Percentiles rank a stretch among this genome's conserved stretches.
phyloP scores from a whole-genome alignment of 1,140 invertebrate species.

The Coenobita brevimanus region DNA sequence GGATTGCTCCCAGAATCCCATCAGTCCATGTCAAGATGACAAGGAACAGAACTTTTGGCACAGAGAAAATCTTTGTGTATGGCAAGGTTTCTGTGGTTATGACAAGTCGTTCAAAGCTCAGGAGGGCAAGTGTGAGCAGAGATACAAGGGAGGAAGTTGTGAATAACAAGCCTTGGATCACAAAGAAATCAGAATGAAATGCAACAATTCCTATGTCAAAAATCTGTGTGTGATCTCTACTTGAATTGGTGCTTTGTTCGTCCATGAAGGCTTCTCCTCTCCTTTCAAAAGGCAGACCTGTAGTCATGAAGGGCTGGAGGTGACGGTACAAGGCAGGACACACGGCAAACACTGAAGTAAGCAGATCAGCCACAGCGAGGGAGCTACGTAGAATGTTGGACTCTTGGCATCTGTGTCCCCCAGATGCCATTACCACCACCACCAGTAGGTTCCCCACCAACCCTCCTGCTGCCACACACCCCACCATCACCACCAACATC shows the following conservation, averaged over 20 bases:
- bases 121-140: not conserved
- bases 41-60: not conserved
- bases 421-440: too few relatives aligned
- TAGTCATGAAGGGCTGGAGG: not conserved
- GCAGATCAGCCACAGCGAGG: conserved; percentile 9
- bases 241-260: too few relatives aligned
- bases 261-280: not conserved
- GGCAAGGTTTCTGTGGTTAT: not conserved
- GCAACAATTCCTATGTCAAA: not conserved
- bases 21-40: not conserved
- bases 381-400: not conserved
- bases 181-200: not conserved
- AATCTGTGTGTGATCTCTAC: too few relatives aligned
- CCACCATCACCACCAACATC: too few relatives aligned
- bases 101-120: not conserved
- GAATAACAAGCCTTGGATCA: not conserved
- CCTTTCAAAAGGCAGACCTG: too few relatives aligned
- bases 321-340: not conserved
- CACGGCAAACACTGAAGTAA: not conserved
- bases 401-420: not conserved
- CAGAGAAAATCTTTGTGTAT: not conserved
- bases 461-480: too few relatives aligned
- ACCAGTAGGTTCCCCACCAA: too few relatives aligned
- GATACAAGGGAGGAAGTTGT: not conserved
- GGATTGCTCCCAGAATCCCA: not conserved